phyloP scores from a whole-genome alignment of 2,113 vertebrate species.

The Poicephalus meyeri region DNA sequence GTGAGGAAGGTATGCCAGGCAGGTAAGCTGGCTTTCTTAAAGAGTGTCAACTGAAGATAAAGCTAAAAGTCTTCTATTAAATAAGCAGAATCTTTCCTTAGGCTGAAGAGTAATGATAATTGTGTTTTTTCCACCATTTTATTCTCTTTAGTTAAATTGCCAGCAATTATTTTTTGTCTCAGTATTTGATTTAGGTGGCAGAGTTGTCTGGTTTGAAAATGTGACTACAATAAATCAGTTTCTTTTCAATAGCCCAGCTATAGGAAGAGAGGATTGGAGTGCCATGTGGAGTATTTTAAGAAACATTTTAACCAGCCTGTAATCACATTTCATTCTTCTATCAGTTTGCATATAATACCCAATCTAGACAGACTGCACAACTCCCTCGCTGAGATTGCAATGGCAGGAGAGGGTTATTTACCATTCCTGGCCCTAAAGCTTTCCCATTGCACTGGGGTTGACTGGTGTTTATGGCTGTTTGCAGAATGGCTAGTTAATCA shows the following conservation, averaged over 20 bases:
- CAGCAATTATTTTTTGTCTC: not conserved
- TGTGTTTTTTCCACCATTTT: not conserved
- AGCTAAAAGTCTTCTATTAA: conserved; percentile 41
- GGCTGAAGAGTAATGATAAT: conserved; percentile 17
- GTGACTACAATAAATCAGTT: conserved; percentile 17
- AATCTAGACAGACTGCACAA: not conserved
- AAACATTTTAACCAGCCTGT: conserved; percentile 11
- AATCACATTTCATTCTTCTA: conserved; percentile 32
- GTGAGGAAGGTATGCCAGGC: not conserved
- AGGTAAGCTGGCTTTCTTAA: not conserved
- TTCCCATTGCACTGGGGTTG: not conserved
- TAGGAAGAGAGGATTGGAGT: conserved; percentile 6
- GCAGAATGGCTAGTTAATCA: conserved; percentile 44
- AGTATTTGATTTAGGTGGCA: conserved; percentile 13
- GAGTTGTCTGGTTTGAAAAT: conserved; percentile 32
- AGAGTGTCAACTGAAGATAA: not conserved
- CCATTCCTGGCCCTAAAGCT: not conserved
- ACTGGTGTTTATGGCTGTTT: conserved; percentile 47
- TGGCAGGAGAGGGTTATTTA: conserved; percentile 23
- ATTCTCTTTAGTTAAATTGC: conserved; percentile 39
- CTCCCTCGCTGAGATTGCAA: not conserved
- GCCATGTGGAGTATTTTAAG: not conserved
- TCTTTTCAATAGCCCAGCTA: conserved; percentile 21
- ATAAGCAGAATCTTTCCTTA: conserved; percentile 7
- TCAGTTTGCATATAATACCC: conserved; percentile 1